A percentile compares a stretch with the other conserved stretches of the same genome.
These are phyloP conservation scores for Smittia aterrima DNA, from an alignment of 2,888 invertebrate species.

Conservation along the genomic window DNA sequence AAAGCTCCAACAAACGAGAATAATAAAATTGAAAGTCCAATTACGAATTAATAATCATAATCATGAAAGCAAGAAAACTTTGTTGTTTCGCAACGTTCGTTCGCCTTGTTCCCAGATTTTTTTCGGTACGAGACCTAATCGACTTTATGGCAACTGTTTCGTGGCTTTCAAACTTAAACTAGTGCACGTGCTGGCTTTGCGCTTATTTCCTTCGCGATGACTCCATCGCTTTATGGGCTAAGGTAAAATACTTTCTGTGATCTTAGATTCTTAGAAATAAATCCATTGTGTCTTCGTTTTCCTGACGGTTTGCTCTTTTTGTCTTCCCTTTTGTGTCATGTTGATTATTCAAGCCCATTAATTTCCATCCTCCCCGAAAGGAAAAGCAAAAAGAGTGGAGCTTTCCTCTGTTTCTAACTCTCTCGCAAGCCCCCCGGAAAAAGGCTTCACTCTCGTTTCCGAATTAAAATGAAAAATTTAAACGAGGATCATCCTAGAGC, in stretches of 20 bases:
- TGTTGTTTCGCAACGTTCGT: neutral
- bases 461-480: constrained; percentile 20
- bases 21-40: constrained; percentile 40
- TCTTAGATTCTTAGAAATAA: neutral
- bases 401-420: neutral
- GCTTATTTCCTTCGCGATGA: neutral
- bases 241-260: neutral
- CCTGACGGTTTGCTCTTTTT: neutral
- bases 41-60: constrained; percentile 30
- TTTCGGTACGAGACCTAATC: constrained; percentile 1
- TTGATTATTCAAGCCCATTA: constrained; percentile 37
- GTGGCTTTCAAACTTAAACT: constrained; percentile 3
- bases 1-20: neutral
- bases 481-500: constrained; percentile 16
- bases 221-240: neutral
- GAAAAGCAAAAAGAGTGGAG: neutral
- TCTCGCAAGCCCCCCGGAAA: neutral
- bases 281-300: neutral
- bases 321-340: constrained; percentile 21
- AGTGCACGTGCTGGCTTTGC: constrained; percentile 8
- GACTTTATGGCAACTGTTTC: constrained; percentile 31
- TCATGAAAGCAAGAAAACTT: constrained; percentile 18
- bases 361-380: constrained; percentile 18
- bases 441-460: neutral
- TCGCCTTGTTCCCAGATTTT: neutral